Evolutionary conservation across 2,888 invertebrate species (phyloP).

Genomic region (Melikaiella ostensackeni): DNA sequence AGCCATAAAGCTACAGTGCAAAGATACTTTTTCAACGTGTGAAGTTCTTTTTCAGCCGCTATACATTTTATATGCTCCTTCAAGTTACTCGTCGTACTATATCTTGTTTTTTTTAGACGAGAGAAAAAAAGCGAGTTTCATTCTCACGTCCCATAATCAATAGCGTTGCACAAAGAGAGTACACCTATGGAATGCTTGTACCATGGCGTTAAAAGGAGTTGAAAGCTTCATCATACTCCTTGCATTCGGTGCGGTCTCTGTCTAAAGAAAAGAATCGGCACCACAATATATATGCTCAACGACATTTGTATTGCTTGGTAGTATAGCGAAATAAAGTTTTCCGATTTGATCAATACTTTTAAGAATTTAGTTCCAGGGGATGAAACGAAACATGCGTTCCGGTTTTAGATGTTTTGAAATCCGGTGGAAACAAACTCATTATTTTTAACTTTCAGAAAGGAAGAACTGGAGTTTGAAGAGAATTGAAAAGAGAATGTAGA

Average conservation of each 20-base stretch:
- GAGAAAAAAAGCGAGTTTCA: background rate
- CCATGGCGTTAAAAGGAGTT: background rate
- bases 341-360: no score
- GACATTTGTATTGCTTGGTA: background rate
- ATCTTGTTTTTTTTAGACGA: background rate
- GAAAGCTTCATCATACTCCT: constrained; percentile 5
- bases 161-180: constrained; percentile 12
- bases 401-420: no score
- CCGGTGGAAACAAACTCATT: no score
- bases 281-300: background rate
- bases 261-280: background rate
- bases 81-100: background rate
- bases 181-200: constrained; percentile 14
- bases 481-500: no score
- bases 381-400: no score
- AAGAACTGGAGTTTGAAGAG: no score
- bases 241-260: background rate
- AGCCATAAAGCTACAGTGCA: no score
- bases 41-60: background rate
- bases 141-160: constrained; percentile 36
- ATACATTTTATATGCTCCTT: background rate
- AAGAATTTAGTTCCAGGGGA: no score
- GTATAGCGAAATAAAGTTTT: background rate
- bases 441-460: no score
- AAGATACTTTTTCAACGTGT: background rate